These are phyloP conservation scores for Neoscelio sp. DNA, from an alignment of 2,888 invertebrate species.

Conservation along the genomic window DNA sequence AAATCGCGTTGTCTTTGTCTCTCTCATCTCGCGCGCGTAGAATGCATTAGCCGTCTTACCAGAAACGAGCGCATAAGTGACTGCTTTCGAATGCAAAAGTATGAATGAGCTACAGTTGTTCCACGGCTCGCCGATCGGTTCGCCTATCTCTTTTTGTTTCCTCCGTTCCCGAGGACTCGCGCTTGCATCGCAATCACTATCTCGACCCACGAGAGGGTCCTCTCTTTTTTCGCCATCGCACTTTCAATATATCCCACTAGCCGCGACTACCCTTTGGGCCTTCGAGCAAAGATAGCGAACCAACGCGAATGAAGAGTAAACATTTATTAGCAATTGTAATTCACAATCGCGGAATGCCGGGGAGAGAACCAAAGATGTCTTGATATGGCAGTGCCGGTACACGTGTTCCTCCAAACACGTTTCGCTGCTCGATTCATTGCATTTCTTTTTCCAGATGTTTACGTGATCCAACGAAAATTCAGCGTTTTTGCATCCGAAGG, in stretches of 20 bases:
- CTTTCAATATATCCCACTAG: slow-evolving; percentile 44
- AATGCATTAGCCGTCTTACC: slow-evolving; percentile 70
- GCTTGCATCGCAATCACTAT: slow-evolving; percentile 53
- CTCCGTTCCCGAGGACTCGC: slow-evolving; percentile 12
- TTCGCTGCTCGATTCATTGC: slow-evolving; percentile 59
- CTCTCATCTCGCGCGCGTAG: slow-evolving; percentile 67
- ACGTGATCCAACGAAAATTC: slow-evolving; percentile 34
- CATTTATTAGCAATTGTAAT: slow-evolving; percentile 79
- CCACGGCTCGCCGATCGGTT: slow-evolving; percentile 68
- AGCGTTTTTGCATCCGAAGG: slow-evolving; percentile 7
- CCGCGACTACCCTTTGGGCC: not conserved
- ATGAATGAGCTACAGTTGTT: slow-evolving; percentile 86
- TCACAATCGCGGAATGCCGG: slow-evolving; percentile 76
- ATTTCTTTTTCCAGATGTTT: slow-evolving; percentile 28
- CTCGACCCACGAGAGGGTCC: slow-evolving; percentile 23
- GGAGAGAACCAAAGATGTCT: slow-evolving; percentile 73
- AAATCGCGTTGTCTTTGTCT: slow-evolving; percentile 75
- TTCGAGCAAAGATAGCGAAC: slow-evolving; percentile 8
- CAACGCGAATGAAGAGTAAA: slow-evolving; percentile 59
- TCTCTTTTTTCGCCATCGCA: slow-evolving; percentile 42
- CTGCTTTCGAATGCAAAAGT: slow-evolving; percentile 86
- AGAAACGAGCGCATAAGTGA: slow-evolving; percentile 82
- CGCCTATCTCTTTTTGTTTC: slow-evolving; percentile 44
- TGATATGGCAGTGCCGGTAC: slow-evolving; percentile 75
- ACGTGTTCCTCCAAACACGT: slow-evolving; percentile 75